Evolutionary conservation across 2,797 vertebrate genomes (phyloP).

Genomic region (Parambassis ranga): DNA sequence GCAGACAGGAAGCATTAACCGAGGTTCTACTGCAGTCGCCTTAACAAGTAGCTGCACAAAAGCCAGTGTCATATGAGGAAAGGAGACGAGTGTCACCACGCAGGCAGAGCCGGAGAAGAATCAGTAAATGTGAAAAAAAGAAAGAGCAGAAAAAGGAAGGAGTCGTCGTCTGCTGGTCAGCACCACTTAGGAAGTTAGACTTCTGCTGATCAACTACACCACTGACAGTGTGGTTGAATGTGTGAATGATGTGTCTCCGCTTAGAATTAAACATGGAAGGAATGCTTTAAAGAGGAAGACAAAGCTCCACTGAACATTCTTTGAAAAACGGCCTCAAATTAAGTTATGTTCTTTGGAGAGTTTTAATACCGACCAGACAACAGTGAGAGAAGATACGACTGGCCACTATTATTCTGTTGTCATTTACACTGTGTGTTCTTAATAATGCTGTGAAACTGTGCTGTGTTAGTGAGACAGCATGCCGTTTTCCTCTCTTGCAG

Average conservation of each 20-base stretch:
- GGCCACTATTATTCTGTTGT: too few species aligned
- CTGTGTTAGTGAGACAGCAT: neutral
- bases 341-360: neutral
- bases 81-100: too few species aligned
- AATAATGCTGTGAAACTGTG: neutral
- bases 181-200: neutral
- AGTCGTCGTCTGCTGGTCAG: neutral
- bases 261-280: neutral
- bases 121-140: neutral
- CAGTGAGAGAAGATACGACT: neutral
- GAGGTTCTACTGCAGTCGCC: too few species aligned
- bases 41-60: too few species aligned
- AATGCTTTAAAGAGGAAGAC: neutral
- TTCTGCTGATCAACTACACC: neutral
- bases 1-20: too few species aligned
- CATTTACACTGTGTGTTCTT: neutral
- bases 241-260: constrained; percentile 22
- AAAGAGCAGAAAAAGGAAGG: neutral
- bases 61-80: too few species aligned
- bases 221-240: neutral
- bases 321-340: neutral
- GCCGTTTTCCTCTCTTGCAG: constrained; percentile 60
- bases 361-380: neutral
- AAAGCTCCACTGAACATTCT: neutral
- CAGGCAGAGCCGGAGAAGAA: too few species aligned